phyloP scores from a whole-genome alignment of 2,797 vertebrate genomes.

The Malacoctenus gilli region DNA sequence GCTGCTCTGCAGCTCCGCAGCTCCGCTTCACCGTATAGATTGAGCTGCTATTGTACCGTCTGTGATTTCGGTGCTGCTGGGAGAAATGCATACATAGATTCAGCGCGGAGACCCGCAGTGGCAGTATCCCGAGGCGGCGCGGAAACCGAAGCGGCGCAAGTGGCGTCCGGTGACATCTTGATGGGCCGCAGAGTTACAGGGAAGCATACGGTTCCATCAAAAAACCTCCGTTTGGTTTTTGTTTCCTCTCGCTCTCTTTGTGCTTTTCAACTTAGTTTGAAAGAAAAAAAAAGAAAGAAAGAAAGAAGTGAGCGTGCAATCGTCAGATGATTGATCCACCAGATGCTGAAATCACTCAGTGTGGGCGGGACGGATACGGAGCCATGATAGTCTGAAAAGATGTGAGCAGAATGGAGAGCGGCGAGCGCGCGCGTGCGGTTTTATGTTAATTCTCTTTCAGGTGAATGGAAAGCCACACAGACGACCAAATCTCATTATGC shows the following conservation, averaged over 20 bases:
- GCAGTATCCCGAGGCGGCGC: conserved; percentile 19
- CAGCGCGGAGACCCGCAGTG: conserved; percentile 15
- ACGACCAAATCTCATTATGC: conserved; percentile 71
- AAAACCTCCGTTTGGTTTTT: no score
- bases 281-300: conserved; percentile 21
- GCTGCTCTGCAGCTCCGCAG: conserved; percentile 4
- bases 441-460: conserved; percentile 67
- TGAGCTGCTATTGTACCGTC: conserved; percentile 12
- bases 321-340: conserved; percentile 51
- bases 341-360: conserved; percentile 46
- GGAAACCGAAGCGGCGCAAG: conserved; percentile 26
- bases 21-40: conserved; percentile 36
- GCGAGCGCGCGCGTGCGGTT: not conserved
- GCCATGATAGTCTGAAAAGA: conserved; percentile 47
- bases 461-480: conserved; percentile 63
- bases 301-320: conserved; percentile 43
- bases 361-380: conserved; percentile 32
- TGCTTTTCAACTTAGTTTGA: not conserved
- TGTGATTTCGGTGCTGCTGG: conserved; percentile 21
- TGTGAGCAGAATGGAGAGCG: conserved; percentile 45
- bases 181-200: not conserved
- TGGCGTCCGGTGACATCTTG: conserved; percentile 10
- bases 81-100: conserved; percentile 24
- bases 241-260: conserved; percentile 9
- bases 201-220: conserved; percentile 30